phyloP scores from a whole-genome alignment of 37 sponge, comb jelly and placozoan species.

The Oopsacas minuta region DNA sequence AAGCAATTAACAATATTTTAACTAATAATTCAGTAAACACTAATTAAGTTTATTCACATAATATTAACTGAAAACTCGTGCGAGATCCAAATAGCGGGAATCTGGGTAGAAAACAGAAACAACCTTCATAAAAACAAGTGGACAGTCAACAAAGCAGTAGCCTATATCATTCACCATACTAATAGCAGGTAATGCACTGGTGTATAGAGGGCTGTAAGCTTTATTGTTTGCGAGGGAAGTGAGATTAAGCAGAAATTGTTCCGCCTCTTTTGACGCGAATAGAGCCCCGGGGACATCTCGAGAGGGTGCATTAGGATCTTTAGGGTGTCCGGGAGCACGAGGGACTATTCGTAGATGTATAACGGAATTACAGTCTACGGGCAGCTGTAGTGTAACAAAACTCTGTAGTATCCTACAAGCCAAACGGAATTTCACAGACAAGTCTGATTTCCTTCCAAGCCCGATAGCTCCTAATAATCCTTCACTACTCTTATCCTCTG shows the following conservation, averaged over 20 bases:
- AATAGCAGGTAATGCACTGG: constrained; percentile 19
- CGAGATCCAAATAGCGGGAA: constrained; percentile 36
- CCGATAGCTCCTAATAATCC: constrained; percentile 74
- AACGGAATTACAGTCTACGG: constrained; percentile 32
- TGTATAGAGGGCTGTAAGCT: constrained; percentile 30
- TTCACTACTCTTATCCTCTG: constrained; percentile 68
- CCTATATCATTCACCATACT: constrained; percentile 27
- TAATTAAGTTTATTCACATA: background rate
- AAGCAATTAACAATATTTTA: too few relatives aligned
- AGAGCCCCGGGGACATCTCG: background rate
- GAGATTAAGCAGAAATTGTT: constrained; percentile 33
- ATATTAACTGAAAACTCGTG: constrained; percentile 24
- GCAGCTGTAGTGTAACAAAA: constrained; percentile 50
- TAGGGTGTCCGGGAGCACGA: constrained; percentile 46
- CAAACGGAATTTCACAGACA: constrained; percentile 48
- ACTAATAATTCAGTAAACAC: too few relatives aligned
- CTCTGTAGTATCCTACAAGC: constrained; percentile 40
- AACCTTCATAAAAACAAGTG: constrained; percentile 29
- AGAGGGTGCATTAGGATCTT: constrained; percentile 19
- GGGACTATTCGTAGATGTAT: constrained; percentile 39
- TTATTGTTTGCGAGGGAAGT: constrained; percentile 41
- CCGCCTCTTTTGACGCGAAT: constrained; percentile 39
- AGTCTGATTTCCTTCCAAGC: constrained; percentile 57
- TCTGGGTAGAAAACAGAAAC: constrained; percentile 32
- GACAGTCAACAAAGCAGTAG: constrained; percentile 26